Conservation (phyloP, 2,797 vertebrate species). For the Xiphorhynchus erythropygius region DNA sequence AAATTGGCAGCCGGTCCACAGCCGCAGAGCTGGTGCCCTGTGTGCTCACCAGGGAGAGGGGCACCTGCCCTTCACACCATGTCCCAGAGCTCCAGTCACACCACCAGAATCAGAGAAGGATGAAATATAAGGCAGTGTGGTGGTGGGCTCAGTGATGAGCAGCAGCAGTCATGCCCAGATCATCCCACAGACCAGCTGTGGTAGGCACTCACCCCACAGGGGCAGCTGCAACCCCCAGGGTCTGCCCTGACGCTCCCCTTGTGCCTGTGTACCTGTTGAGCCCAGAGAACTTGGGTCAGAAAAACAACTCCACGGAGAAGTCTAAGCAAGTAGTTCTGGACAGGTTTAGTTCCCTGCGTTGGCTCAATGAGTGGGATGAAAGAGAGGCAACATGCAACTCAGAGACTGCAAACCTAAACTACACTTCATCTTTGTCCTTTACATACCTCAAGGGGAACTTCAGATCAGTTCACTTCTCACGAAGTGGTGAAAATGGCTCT, state of each 20-base stretch:
- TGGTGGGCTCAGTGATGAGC: neutral
- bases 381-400: accelerated
- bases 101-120: neutral
- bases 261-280: accelerated
- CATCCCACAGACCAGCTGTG: neutral
- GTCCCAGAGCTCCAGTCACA: neutral
- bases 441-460: neutral
- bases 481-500: neutral
- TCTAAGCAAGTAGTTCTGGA: neutral
- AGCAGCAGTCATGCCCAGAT: neutral
- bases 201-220: accelerated
- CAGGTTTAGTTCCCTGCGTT: neutral
- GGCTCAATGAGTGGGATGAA: neutral
- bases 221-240: neutral
- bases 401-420: neutral
- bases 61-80: neutral
- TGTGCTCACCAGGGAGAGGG: neutral
- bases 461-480: neutral
- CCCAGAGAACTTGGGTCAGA: neutral
- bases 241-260: neutral
- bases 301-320: neutral
- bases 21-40: neutral
- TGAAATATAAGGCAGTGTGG: neutral
- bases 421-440: neutral
- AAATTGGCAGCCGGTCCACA: neutral